These are phyloP conservation scores for Notechis scutatus DNA, from an alignment of 2,113 vertebrate species.

Conservation along the genomic window DNA sequence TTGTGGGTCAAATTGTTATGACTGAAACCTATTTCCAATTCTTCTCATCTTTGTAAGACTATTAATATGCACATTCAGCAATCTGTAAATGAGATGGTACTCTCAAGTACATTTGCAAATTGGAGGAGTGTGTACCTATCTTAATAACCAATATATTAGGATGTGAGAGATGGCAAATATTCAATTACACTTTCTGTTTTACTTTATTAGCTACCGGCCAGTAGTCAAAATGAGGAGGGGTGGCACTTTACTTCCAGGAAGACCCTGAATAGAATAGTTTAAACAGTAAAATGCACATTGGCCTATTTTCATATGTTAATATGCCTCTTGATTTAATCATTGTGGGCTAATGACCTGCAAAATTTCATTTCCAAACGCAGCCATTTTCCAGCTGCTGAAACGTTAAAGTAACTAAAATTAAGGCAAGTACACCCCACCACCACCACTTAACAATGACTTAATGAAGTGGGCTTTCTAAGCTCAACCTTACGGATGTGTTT, in stretches of 20 bases:
- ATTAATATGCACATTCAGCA: no score
- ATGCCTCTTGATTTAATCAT: slow-evolving; percentile 57
- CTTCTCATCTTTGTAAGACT: not conserved
- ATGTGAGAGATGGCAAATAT: slow-evolving; percentile 41
- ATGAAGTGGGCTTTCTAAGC: not conserved
- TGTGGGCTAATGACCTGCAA: slow-evolving; percentile 62
- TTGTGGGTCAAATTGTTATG: not conserved
- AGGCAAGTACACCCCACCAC: slow-evolving; percentile 29
- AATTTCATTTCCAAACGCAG: slow-evolving; percentile 53
- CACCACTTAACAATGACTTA: slow-evolving; percentile 23
- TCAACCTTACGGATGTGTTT: slow-evolving; percentile 18
- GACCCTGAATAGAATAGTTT: slow-evolving; percentile 53
- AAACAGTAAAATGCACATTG: slow-evolving; percentile 44
- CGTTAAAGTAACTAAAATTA: slow-evolving; percentile 31
- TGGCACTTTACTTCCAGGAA: slow-evolving; percentile 40
- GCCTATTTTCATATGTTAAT: slow-evolving; percentile 55
- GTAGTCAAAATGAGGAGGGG: slow-evolving; percentile 24
- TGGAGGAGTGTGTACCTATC: not conserved
- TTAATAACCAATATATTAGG: not conserved
- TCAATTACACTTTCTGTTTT: slow-evolving; percentile 38
- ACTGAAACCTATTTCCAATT: not conserved
- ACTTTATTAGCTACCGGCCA: slow-evolving; percentile 52
- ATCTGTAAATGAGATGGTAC: not conserved
- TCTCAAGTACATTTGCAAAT: not conserved
- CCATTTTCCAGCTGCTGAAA: slow-evolving; percentile 45